A percentile compares a stretch with the other conserved stretches of the same genome.
Conservation (phyloP, 2,113 vertebrate genomes). For the Silurus meridionalis region DNA sequence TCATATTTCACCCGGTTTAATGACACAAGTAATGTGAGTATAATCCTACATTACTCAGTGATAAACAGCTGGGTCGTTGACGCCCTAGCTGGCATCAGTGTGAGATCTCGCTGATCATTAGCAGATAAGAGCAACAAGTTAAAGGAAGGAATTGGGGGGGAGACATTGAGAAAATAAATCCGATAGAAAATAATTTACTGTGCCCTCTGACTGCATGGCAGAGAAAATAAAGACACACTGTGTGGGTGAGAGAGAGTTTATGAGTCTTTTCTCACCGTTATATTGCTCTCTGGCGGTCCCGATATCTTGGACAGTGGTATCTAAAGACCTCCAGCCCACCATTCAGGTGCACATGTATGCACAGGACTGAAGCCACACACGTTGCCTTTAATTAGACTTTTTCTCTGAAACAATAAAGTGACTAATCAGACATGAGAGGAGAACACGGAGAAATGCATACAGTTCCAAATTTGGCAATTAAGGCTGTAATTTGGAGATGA, state of each 20-base stretch:
- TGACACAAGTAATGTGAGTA: constrained; percentile 2
- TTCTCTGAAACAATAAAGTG: constrained; percentile 39
- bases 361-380: constrained; percentile 43
- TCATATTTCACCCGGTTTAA: neutral
- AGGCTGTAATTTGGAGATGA: constrained; percentile 45
- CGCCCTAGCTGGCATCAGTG: neutral
- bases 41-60: constrained; percentile 10
- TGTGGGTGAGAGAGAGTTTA: constrained; percentile 36
- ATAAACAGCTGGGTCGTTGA: constrained; percentile 1
- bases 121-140: constrained; percentile 5
- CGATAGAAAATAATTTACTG: neutral
- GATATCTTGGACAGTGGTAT: constrained; percentile 25
- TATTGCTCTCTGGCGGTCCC: constrained; percentile 23
- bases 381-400: constrained; percentile 54
- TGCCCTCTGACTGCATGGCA: constrained; percentile 1
- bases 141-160: neutral
- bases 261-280: constrained; percentile 40
- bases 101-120: constrained; percentile 21
- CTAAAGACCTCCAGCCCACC: constrained; percentile 18
- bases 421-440: constrained; percentile 50
- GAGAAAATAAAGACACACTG: constrained; percentile 11
- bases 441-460: constrained; percentile 28
- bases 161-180: neutral
- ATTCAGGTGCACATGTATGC: constrained; percentile 45
- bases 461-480: constrained; percentile 43